A percentile compares a stretch with the other conserved stretches of the same genome.
Conservation (phyloP, 2,888 invertebrate genomes). For the Epsilonema sp. region DNA sequence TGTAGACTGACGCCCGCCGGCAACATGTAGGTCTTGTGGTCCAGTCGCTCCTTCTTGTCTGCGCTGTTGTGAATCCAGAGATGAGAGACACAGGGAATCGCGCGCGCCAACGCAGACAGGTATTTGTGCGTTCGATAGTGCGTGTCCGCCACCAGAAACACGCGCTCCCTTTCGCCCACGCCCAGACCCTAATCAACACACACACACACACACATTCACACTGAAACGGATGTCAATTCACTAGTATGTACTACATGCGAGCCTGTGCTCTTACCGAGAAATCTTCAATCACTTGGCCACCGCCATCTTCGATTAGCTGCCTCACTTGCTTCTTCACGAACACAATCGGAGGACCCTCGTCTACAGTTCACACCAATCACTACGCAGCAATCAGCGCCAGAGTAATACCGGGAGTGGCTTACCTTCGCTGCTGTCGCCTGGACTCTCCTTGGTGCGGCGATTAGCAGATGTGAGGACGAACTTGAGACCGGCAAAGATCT, state of each 20-base stretch:
- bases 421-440: neutral
- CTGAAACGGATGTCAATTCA: neutral
- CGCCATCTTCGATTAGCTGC: constrained; percentile 15
- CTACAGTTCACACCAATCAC: too few relatives aligned
- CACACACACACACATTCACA: constrained; percentile 11
- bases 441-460: constrained; percentile 10
- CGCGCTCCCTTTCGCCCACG: constrained; percentile 7
- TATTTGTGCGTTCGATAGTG: constrained; percentile 54
- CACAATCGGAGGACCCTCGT: neutral
- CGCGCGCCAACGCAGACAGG: constrained; percentile 48
- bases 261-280: constrained; percentile 12
- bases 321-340: constrained; percentile 21
- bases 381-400: neutral
- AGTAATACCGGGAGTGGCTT: neutral
- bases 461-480: constrained; percentile 25
- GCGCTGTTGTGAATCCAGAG: constrained; percentile 47
- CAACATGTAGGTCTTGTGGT: constrained; percentile 18
- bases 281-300: constrained; percentile 20
- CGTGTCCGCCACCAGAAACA: constrained; percentile 41
- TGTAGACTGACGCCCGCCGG: constrained; percentile 23
- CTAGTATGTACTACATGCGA: too few relatives aligned
- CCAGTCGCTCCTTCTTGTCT: constrained; percentile 12
- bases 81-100: constrained; percentile 46
- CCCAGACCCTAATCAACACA: too few relatives aligned
- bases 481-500: constrained; percentile 14